phyloP scores from a whole-genome alignment of 2,113 vertebrate genomes.

The Geococcyx californianus region DNA sequence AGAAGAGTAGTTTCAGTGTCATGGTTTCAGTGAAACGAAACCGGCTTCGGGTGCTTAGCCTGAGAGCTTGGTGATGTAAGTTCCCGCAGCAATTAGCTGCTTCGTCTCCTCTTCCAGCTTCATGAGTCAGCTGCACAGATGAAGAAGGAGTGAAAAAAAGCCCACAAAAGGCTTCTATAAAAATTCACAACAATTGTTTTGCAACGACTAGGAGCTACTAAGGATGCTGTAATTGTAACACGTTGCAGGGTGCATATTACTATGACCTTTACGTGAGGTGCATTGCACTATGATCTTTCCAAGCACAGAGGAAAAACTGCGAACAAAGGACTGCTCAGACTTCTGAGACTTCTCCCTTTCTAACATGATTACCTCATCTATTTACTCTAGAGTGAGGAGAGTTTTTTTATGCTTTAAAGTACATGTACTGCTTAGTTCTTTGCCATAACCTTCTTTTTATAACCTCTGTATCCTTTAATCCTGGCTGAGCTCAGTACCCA shows the following conservation, averaged over 20 bases:
- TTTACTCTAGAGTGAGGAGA: slow-evolving; percentile 42
- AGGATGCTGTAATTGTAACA: slow-evolving; percentile 61
- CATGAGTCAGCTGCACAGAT: slow-evolving; percentile 60
- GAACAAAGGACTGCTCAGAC: slow-evolving; percentile 42
- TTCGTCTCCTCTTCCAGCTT: slow-evolving; percentile 52
- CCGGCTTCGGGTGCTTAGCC: slow-evolving; percentile 26
- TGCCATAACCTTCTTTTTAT: neutral
- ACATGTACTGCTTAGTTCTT: slow-evolving; percentile 9
- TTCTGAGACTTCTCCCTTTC: slow-evolving; percentile 42
- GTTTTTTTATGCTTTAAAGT: neutral
- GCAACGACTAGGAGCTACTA: slow-evolving; percentile 57
- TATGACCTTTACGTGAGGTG: slow-evolving; percentile 32
- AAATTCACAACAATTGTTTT: slow-evolving; percentile 65
- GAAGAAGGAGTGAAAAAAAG: slow-evolving; percentile 9
- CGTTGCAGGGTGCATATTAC: slow-evolving; percentile 8
- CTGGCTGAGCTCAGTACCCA: neutral
- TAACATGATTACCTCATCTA: slow-evolving; percentile 35
- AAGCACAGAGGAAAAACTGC: neutral
- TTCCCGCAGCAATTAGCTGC: slow-evolving; percentile 59
- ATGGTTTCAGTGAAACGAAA: slow-evolving; percentile 55
- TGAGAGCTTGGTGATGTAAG: slow-evolving; percentile 48
- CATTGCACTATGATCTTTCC: slow-evolving; percentile 16
- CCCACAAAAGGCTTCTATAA: slow-evolving; percentile 52
- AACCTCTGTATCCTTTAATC: slow-evolving; percentile 38
- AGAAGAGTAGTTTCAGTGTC: slow-evolving; percentile 54